Base-by-base conservation (phyloP, 2,797 vertebrate genomes). In the Syndactyla subalaris region DNA sequence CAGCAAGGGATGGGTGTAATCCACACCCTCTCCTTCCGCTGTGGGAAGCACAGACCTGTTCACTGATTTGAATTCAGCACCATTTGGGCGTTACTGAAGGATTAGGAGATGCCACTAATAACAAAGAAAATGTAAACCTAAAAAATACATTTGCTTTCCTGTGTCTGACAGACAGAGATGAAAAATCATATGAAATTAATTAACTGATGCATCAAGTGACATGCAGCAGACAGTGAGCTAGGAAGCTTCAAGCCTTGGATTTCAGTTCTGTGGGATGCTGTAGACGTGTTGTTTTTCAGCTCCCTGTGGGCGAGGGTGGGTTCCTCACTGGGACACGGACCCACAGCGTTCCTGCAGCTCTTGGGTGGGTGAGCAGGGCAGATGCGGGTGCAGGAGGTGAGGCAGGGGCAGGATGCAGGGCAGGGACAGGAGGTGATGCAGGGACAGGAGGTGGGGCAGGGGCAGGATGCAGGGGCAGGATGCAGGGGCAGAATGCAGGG, bases 261-360 rank as follows among this genome's bases (percentile, higher is more conserved):
- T 67, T 73, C 11, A 15, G 0, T 29, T 45, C 32, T 20, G 27
- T 22, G 4, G 5, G 58, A 3, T 19, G 48, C 43, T 6, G 68
- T 39, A 13, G 36, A 5, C 6, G 5, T 3, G 5, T 5, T 3
- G 13, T 1, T 11, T 17, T 9, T 16, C 11, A 5, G 5, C 19
- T 32, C 23, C 8, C 18, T 3, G 58, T 5, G 20, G 52, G 41
- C 9, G 4, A 5, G 13, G 39, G 57, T 9, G 27, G 27, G 49
- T 27, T 51, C 24, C 26, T 51, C 15, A 9, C 14, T 51, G 14
- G 48, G 14, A 27, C 14, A 4, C 23, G 8, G 14, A 14, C 14
- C 14, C 14, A 41, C 61, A 43, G 39, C 29, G 30, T 2, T 23
- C 41, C 32, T 30, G 32, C 30, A 23, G 26, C 21, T n/a, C 8